Percentiles rank a stretch among this genome's conserved stretches.
phyloP scores from a whole-genome alignment of 2,113 vertebrate genomes.

The Andinoacara biseriatus region DNA sequence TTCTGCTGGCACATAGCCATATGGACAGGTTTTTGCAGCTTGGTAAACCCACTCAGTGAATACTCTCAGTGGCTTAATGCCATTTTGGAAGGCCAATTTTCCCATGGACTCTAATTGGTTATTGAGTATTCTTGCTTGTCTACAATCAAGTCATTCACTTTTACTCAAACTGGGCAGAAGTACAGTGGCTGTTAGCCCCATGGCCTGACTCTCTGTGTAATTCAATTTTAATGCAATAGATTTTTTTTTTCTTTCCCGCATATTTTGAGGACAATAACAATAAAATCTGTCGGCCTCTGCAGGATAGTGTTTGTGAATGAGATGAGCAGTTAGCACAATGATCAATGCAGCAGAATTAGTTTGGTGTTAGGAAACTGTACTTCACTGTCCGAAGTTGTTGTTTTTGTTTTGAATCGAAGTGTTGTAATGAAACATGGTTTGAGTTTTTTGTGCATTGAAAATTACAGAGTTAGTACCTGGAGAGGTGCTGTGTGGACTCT shows the following conservation, averaged over 20 bases:
- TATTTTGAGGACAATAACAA: constrained; percentile 38
- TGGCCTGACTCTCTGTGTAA: constrained; percentile 23
- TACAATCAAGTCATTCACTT: constrained; percentile 32
- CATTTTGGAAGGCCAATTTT: constrained; percentile 52
- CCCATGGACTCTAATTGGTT: constrained; percentile 50
- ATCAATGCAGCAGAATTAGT: constrained; percentile 37
- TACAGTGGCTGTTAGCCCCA: constrained; percentile 41
- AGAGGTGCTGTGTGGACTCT: constrained; percentile 7
- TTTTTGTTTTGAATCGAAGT: constrained; percentile 8
- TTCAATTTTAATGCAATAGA: constrained; percentile 35
- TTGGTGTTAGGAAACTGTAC: constrained; percentile 1
- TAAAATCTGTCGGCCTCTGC: constrained; percentile 33
- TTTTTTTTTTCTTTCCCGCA: constrained; percentile 33
- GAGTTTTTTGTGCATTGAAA: constrained; percentile 6
- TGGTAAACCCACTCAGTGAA: constrained; percentile 52
- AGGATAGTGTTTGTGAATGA: constrained; percentile 23
- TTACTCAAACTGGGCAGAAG: constrained; percentile 27
- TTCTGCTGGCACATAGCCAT: constrained; percentile 38
- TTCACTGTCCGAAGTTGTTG: neutral
- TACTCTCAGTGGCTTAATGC: constrained; percentile 48
- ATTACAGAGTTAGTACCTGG: constrained; percentile 14
- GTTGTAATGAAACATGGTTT: constrained; percentile 2
- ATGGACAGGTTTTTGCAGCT: constrained; percentile 36
- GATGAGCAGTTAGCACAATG: constrained; percentile 15
- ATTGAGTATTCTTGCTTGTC: constrained; percentile 47